phyloP scores from a whole-genome alignment of 2,113 vertebrate genomes.

The Petrocephalus microphthalmus region DNA sequence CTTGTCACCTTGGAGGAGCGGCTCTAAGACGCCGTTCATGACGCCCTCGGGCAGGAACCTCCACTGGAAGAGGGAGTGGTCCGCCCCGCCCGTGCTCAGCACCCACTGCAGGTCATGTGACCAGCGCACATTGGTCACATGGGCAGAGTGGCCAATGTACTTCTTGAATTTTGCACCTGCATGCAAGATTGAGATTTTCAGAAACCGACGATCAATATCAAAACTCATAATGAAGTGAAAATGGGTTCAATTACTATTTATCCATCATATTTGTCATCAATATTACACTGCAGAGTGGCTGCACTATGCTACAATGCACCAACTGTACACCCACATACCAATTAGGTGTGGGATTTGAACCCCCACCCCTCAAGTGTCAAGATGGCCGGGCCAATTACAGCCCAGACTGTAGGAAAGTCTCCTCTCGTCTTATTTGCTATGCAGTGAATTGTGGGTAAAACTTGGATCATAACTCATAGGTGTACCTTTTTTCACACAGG shows the following conservation, averaged over 20 bases:
- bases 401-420: not conserved
- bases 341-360: not conserved
- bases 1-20: constrained; percentile 75
- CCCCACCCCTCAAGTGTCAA: not conserved
- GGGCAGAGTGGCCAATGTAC: constrained; percentile 90
- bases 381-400: not conserved
- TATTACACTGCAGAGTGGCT: not conserved
- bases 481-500: constrained; percentile 87
- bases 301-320: not conserved
- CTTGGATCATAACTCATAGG: not conserved
- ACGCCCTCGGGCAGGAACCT: constrained; percentile 87
- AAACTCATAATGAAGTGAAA: not conserved
- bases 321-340: not conserved
- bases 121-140: constrained; percentile 93
- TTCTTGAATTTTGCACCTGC: constrained; percentile 92
- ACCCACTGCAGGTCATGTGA: constrained; percentile 94
- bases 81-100: constrained; percentile 87
- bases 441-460: not conserved
- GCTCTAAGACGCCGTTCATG: constrained; percentile 78
- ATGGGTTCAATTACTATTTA: not conserved
- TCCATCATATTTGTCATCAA: not conserved
- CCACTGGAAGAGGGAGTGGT: constrained; percentile 97
- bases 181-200: constrained; percentile 16
- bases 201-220: not conserved
- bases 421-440: not conserved